These are phyloP conservation scores for Gymnocheta viridis DNA, from an alignment of 2,888 invertebrate genomes.

Conservation along the genomic window DNA sequence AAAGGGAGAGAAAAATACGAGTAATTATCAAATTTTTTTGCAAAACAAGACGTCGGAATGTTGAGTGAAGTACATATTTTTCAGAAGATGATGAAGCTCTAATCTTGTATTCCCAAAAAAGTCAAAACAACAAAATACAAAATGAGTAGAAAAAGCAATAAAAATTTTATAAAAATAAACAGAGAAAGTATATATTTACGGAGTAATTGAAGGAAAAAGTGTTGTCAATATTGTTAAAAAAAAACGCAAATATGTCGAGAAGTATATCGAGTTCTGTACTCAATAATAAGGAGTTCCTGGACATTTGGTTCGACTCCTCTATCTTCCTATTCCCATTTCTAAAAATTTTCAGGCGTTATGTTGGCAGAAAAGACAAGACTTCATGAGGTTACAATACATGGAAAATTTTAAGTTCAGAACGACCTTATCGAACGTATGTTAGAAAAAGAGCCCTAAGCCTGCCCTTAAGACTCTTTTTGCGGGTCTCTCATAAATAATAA, in stretches of 20 bases:
- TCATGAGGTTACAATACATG: too few species aligned
- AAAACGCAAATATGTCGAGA: neutral
- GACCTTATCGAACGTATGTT: too few species aligned
- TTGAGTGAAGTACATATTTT: neutral
- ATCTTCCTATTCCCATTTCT: too few species aligned
- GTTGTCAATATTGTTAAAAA: neutral
- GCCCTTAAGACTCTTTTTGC: too few species aligned
- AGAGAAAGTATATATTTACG: neutral
- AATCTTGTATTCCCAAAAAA: conserved; percentile 44
- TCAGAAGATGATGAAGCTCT: conserved; percentile 5
- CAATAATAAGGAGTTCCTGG: too few species aligned
- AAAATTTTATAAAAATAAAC: neutral
- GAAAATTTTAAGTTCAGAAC: too few species aligned
- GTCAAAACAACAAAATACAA: conserved; percentile 12
- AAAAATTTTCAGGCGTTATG: too few species aligned
- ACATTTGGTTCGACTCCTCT: too few species aligned
- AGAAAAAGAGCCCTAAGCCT: too few species aligned
- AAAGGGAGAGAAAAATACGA: neutral
- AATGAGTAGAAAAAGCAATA: neutral
- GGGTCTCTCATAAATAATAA: too few species aligned
- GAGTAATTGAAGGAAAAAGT: neutral
- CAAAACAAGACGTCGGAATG: neutral
- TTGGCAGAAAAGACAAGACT: too few species aligned
- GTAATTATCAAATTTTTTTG: conserved; percentile 31
- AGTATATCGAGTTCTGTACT: neutral